Evolutionary conservation across 2,113 vertebrate genomes (phyloP), one percentile per base, ranked within the genome.

Genomic region (Ammodytes dubius): DNA sequence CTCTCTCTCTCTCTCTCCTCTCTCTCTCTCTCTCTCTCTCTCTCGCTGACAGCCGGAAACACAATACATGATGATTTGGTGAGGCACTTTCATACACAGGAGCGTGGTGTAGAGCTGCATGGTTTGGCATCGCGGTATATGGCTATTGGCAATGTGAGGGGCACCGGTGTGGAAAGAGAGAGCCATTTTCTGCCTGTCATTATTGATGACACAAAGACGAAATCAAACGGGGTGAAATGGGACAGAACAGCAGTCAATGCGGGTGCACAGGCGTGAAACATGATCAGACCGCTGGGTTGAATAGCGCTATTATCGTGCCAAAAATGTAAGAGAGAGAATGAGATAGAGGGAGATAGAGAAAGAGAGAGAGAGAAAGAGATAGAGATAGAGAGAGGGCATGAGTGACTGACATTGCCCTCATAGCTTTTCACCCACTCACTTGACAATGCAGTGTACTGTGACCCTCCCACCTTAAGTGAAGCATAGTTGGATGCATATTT

Each of bases 211-310:
- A 89, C 83, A 83, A 88, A 88, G 87, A 71, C 66, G 2, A 49
- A 27, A 81, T 90, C 86, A 77, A 61, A 74, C 59, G 37, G 74
- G 82, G 70, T 82, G 74, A 88, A 90, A 85, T 56, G 78, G 67
- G 72, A 79, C 84, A 74, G 81, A 82, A 58, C 85, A 40, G 85
- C 64, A 74, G 83, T 85, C 84, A 69, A 47, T 73, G 83, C 56
- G 67, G 54, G 63, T n/a, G 77, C 79, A 87, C 79, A 79, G 88
- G 88, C 87, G 76, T 93, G 92, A 93, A 93, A 93, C 83, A 64
- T 76, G 88, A 89, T 91, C 88, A 85, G 90, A 86, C 83, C 77
- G 49, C 75, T 8, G 37, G 77, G 65, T 57, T 86, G 87, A 93
- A 93, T 87, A 54, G 88, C 70, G 60, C 78, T 66, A 65, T 88